Conservation (phyloP, 2,113 vertebrate species). For the Psephotus haematonotus region DNA sequence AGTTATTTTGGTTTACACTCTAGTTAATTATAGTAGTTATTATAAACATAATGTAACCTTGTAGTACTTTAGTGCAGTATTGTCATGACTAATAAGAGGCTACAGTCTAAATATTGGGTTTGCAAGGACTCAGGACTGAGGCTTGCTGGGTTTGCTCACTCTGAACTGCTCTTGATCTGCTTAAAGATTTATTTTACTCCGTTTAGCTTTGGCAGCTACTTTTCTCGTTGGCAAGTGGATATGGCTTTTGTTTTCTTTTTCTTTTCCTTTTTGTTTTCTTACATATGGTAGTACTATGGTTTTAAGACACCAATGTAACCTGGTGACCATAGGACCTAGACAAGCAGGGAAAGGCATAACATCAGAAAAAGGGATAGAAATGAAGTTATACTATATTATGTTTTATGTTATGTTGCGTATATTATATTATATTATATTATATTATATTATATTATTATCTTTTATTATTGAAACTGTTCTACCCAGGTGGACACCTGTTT, state of each 20-base stretch:
- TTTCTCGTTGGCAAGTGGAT: not conserved
- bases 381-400: no score
- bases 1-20: not conserved
- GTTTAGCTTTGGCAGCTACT: not conserved
- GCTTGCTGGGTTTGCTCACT: not conserved
- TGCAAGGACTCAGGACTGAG: not conserved
- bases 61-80: not conserved
- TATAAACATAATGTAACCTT: not conserved
- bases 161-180: not conserved
- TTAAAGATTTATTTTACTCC: not conserved
- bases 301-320: not conserved
- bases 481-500: not conserved
- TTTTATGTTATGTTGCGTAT: no score
- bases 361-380: not conserved
- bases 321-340: not conserved
- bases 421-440: no score
- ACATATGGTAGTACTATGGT: rapidly evolving
- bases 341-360: rapidly evolving
- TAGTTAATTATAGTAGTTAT: not conserved
- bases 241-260: not conserved
- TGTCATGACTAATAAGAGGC: not conserved
- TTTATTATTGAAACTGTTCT: not conserved
- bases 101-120: not conserved
- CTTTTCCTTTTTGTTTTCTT: not conserved
- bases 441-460: not conserved